phyloP scores from a whole-genome alignment of 1,140 invertebrate species.

The Eurosta solidaginis region DNA sequence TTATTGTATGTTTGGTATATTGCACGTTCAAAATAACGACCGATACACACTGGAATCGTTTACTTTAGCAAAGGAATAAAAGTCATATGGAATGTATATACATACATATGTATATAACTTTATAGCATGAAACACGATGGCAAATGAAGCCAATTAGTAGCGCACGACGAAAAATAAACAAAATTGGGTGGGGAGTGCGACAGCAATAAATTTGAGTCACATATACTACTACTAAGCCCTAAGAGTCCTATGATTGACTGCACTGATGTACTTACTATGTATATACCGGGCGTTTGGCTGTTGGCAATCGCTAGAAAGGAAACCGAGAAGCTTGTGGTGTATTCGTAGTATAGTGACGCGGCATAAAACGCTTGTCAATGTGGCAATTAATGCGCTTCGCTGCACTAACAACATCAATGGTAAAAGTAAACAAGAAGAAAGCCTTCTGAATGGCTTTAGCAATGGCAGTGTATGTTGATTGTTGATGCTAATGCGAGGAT shows the following conservation, averaged over 20 bases:
- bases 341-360: not conserved
- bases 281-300: too few species aligned
- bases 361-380: slow-evolving; percentile 22
- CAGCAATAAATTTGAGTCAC: not conserved
- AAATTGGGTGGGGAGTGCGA: not conserved
- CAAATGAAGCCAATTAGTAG: slow-evolving; percentile 25
- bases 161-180: slow-evolving; percentile 15
- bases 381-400: slow-evolving; percentile 30
- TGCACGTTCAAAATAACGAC: not conserved
- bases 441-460: not conserved
- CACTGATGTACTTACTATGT: not conserved
- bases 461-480: not conserved
- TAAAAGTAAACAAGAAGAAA: slow-evolving; percentile 24
- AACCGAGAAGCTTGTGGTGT: not conserved
- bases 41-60: slow-evolving; percentile 10
- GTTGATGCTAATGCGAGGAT: not conserved
- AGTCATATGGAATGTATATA: slow-evolving; percentile 4
- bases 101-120: too few species aligned
- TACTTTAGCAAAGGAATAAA: slow-evolving; percentile 10
- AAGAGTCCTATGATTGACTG: too few species aligned
- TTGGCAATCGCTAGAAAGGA: not conserved
- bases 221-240: not conserved
- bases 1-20: not conserved
- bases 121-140: slow-evolving; percentile 2
- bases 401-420: slow-evolving; percentile 29